Conservation (phyloP, 2,888 invertebrate species). For the Chrysina gloriosa region DNA sequence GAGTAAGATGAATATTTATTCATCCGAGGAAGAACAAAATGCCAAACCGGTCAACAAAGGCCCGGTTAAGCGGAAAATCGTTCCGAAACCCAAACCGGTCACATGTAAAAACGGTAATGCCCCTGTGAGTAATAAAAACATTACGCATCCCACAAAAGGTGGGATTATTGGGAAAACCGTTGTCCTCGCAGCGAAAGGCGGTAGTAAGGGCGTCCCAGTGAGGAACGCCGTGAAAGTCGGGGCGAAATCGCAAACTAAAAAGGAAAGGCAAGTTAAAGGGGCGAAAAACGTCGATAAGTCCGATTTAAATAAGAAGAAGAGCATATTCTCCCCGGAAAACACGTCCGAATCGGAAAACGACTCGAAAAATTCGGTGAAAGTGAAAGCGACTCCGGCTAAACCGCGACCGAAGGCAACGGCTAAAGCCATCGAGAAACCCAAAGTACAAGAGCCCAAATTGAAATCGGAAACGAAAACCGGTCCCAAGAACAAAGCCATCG, state of each 20-base stretch:
- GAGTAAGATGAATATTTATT: slow-evolving; percentile 37
- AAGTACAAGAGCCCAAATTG: slow-evolving; percentile 62
- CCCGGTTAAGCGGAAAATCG: slow-evolving; percentile 23
- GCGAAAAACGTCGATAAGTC: slow-evolving; percentile 45
- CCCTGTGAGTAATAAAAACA: slow-evolving; percentile 5
- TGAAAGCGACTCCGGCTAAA: slow-evolving; percentile 61
- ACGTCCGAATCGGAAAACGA: slow-evolving; percentile 73
- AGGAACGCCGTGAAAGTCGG: slow-evolving; percentile 1
- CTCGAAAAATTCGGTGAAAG: slow-evolving; percentile 64
- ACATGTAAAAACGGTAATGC: slow-evolving; percentile 11
- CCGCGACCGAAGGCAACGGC: slow-evolving; percentile 63
- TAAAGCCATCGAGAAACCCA: slow-evolving; percentile 64
- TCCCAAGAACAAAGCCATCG: slow-evolving; percentile 66
- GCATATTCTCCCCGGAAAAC: slow-evolving; percentile 86
- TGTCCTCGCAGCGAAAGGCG: not conserved
- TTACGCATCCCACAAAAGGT: slow-evolving; percentile 1
- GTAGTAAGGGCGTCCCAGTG: slow-evolving; percentile 7
- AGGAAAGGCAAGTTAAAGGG: slow-evolving; percentile 31
- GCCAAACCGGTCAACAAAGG: slow-evolving; percentile 46
- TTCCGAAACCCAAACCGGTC: slow-evolving; percentile 22
- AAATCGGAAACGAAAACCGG: slow-evolving; percentile 47
- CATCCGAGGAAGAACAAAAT: slow-evolving; percentile 48
- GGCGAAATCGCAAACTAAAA: slow-evolving; percentile 47
- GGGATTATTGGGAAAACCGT: not conserved
- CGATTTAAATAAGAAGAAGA: slow-evolving; percentile 73